These are phyloP conservation scores for Parascotia fuliginaria DNA, from an alignment of 2,888 invertebrate genomes.

Conservation along the genomic window DNA sequence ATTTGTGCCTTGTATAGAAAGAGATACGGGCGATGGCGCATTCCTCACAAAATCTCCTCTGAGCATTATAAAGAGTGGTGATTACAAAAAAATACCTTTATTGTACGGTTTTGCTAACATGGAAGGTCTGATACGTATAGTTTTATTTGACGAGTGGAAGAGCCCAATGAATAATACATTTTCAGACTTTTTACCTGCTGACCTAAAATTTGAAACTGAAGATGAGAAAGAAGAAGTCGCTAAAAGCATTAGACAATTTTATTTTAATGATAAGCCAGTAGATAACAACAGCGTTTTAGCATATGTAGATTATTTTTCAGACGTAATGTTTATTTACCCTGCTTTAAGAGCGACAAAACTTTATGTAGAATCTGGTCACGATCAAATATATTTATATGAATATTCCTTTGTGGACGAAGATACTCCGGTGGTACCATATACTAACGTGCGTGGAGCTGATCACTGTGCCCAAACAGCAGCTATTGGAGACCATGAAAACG, in stretches of 20 bases:
- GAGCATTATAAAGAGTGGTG: slow-evolving; percentile 47
- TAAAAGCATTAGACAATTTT: slow-evolving; percentile 49
- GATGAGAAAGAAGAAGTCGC: slow-evolving; percentile 48
- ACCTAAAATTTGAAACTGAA: slow-evolving; percentile 49
- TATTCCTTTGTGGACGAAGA: slow-evolving; percentile 48
- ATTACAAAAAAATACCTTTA: slow-evolving; percentile 51
- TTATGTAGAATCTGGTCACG: slow-evolving; percentile 42
- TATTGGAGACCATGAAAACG: slow-evolving; percentile 32
- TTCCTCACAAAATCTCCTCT: slow-evolving; percentile 54
- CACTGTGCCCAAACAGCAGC: slow-evolving; percentile 49
- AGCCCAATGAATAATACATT: slow-evolving; percentile 58
- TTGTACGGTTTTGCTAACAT: slow-evolving; percentile 59
- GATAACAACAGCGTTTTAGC: slow-evolving; percentile 35
- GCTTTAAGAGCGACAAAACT: slow-evolving; percentile 38
- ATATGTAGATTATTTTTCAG: slow-evolving; percentile 52
- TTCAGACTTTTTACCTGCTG: slow-evolving; percentile 59
- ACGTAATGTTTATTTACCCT: slow-evolving; percentile 44
- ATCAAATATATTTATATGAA: slow-evolving; percentile 50
- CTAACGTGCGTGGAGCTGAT: slow-evolving; percentile 42
- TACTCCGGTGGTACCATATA: slow-evolving; percentile 30
- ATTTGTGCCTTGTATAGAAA: slow-evolving; percentile 4
- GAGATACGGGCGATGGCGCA: slow-evolving; percentile 27
- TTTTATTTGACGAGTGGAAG: slow-evolving; percentile 50
- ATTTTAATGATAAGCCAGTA: slow-evolving; percentile 48
- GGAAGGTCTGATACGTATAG: slow-evolving; percentile 56